Evolutionary conservation across 2,113 vertebrate species (phyloP).

Genomic region (Onychostruthus taczanowskii): DNA sequence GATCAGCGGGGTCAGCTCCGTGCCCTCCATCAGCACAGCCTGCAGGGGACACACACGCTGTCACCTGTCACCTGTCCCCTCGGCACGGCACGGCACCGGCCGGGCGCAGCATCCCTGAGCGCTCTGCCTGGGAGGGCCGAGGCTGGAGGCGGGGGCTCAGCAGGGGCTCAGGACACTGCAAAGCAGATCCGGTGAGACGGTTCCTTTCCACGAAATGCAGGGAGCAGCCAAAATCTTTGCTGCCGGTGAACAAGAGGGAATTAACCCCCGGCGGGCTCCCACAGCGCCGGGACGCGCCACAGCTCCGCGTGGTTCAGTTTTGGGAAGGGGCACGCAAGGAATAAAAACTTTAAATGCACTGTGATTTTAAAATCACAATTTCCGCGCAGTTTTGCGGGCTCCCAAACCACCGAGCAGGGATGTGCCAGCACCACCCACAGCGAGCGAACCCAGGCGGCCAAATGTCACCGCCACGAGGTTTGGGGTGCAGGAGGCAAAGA

Average conservation of each 20-base stretch:
- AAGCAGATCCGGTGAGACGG: rapidly evolving
- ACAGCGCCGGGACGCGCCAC: neutral
- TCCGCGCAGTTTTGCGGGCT: neutral
- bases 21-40: slow-evolving; percentile 70
- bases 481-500: neutral
- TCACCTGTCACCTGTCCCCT: neutral
- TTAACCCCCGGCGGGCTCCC: neutral
- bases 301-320: neutral
- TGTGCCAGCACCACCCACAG: neutral
- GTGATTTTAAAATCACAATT: neutral
- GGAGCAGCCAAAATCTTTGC: neutral
- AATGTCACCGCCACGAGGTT: neutral
- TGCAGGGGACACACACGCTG: neutral
- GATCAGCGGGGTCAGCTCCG: slow-evolving; percentile 70
- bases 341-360: neutral
- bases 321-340: neutral
- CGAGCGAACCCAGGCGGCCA: neutral
- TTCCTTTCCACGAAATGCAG: neutral
- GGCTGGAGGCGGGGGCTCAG: neutral
- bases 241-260: neutral
- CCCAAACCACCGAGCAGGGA: neutral
- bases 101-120: rapidly evolving
- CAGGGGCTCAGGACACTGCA: neutral
- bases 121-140: rapidly evolving
- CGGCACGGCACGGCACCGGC: rapidly evolving